These are phyloP conservation scores for Notothenia coriiceps DNA, from an alignment of 2,113 vertebrate genomes.

Conservation along the genomic window DNA sequence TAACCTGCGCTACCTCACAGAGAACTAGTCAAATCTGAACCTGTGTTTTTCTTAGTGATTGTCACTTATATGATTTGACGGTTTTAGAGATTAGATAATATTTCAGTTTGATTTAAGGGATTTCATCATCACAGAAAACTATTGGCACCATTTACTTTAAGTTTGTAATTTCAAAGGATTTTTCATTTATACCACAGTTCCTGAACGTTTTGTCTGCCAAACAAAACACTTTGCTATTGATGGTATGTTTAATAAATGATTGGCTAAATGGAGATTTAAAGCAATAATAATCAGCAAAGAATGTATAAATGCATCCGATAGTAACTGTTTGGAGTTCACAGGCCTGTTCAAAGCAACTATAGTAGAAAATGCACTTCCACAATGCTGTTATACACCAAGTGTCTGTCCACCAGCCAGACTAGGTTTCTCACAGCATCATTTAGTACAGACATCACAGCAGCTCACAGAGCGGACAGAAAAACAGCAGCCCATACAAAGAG, in stretches of 20 bases:
- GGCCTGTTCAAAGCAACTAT: neutral
- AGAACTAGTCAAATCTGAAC: conserved; percentile 12
- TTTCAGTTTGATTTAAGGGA: neutral
- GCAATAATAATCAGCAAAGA: conserved; percentile 3
- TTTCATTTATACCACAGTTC: neutral
- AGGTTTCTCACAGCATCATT: no score
- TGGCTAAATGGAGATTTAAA: neutral
- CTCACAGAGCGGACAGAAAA: conserved; percentile 17
- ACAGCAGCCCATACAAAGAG: conserved; percentile 41
- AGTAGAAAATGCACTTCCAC: neutral
- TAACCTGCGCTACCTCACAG: conserved; percentile 67
- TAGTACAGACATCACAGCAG: conserved; percentile 18
- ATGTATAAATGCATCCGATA: neutral
- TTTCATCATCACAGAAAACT: neutral
- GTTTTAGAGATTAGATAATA: neutral
- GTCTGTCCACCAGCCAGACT: no score
- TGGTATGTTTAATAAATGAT: neutral
- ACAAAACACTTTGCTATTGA: neutral
- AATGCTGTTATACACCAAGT: no score
- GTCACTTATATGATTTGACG: neutral
- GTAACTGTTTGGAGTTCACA: conserved; percentile 9
- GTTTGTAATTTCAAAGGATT: neutral
- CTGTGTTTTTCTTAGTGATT: conserved; percentile 21
- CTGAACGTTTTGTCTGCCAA: neutral
- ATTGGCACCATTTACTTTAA: neutral